Conservation (phyloP, 92 coral and sea anemone species). For the Parazoanthus swiftii region DNA sequence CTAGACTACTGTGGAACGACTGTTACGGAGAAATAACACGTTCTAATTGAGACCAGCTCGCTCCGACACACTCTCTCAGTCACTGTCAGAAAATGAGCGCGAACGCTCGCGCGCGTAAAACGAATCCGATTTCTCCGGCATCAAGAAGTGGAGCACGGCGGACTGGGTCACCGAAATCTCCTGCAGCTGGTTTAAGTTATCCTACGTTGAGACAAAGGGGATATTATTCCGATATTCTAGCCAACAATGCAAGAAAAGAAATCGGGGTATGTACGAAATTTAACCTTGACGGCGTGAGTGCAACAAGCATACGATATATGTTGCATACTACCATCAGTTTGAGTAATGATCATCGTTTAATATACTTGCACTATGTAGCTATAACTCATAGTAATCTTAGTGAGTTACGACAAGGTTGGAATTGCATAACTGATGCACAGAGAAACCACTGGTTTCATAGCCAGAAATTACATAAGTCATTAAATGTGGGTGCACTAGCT, state of each 20-base stretch:
- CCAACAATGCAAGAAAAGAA: conserved; percentile 80
- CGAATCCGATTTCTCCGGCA: conserved; percentile 46
- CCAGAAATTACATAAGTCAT: too few species aligned
- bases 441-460: too few species aligned
- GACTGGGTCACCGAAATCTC: conserved; percentile 65
- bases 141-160: conserved; percentile 47
- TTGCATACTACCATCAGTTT: not conserved
- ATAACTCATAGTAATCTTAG: too few species aligned
- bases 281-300: too few species aligned
- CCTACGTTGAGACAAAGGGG: conserved; percentile 91
- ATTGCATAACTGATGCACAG: too few species aligned
- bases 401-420: too few species aligned
- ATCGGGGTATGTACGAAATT: conserved; percentile 63
- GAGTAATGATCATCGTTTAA: not conserved
- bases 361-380: too few species aligned
- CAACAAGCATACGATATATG: not conserved
- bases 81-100: conserved; percentile 33
- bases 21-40: conserved; percentile 2
- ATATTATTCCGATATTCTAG: conserved; percentile 91
- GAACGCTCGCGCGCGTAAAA: conserved; percentile 74
- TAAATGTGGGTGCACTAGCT: too few species aligned
- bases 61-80: not conserved
- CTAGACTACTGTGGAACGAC: conserved; percentile 1
- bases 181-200: conserved; percentile 70
- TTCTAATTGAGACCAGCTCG: conserved; percentile 13